phyloP scores from a whole-genome alignment of 2,113 vertebrate species.

The Aleadryas rufinucha region DNA sequence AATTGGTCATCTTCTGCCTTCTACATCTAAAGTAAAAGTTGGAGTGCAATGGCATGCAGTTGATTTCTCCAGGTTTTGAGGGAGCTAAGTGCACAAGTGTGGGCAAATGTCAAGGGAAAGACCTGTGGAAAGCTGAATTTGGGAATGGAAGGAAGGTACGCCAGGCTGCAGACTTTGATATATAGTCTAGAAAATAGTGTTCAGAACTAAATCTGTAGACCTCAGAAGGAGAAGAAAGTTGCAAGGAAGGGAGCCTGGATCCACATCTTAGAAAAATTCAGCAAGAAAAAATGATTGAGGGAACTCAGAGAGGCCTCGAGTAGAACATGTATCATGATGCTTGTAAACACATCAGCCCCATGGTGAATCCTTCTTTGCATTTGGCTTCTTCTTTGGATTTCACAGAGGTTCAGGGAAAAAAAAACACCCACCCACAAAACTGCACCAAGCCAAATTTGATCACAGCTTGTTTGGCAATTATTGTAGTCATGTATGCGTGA shows the following conservation, averaged over 20 bases:
- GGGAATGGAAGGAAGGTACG: neutral
- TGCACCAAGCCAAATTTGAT: neutral
- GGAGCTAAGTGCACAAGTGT: neutral
- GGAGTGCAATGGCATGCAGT: neutral
- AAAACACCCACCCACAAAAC: neutral
- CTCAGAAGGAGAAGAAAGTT: neutral
- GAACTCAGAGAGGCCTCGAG: neutral
- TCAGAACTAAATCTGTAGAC: neutral
- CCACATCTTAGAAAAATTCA: neutral
- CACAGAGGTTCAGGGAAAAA: neutral
- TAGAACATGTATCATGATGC: neutral
- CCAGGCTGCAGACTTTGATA: neutral
- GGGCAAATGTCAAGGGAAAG: neutral
- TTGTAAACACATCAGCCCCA: neutral
- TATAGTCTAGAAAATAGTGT: neutral
- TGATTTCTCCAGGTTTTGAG: neutral
- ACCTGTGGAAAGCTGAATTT: neutral
- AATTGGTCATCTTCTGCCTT: neutral
- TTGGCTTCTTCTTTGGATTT: neutral
- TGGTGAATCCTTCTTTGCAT: neutral
- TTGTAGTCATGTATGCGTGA: neutral
- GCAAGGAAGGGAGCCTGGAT: neutral
- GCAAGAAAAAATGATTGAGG: neutral
- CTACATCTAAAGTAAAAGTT: neutral
- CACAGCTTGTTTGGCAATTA: conserved; percentile 2